Evolutionary conservation across 2,888 invertebrate genomes (phyloP), one percentile per base, ranked within the genome.

Genomic region (Tipula confusa): DNA sequence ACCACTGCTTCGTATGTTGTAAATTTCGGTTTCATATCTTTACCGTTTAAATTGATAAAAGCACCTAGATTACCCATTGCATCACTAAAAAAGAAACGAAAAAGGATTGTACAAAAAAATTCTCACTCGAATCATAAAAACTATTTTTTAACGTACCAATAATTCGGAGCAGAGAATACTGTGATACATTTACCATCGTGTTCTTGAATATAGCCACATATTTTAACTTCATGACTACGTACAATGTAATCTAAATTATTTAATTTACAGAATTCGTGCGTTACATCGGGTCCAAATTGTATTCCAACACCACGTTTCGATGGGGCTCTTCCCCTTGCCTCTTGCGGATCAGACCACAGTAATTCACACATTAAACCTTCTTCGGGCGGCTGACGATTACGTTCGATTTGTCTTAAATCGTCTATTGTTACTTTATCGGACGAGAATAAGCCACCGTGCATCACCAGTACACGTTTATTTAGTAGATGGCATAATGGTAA

Each of bases 11-110:
- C 95, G 89, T 98, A 99, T 4, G 96, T 94, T 84, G 94, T 95
- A 90, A 95, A 98, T 86, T 95, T 93, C 81, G 99, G 99, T 88
- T 92, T 93, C 91, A 99, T 94, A 89, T 97, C 95, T 89, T 94
- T 94, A 84, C 99, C 99, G 85, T 93, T 96, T 89, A 99, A 93
- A 86, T 94, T 98, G 88, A 99, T 98, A 91, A 97, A 99, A 87
- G 99, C 98, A 88, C 99, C 99, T 90, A 95, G 94, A 91, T 99
- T 99, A 87, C 97, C 98, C 97, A 99, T 98, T 84, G 97, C 96
- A 93, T 99, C 98, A 93, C 98, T 98, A 90, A 64, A 92, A 92
- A 6, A 33, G 1, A 80, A 29, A 83, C 36, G 24, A 29, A 7
- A 79, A 36, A n/a, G n/a, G n/a, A 43, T 43, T n/a, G 13, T 64